phyloP scores from a whole-genome alignment of 1,140 invertebrate species.

The Tribolium madens region DNA sequence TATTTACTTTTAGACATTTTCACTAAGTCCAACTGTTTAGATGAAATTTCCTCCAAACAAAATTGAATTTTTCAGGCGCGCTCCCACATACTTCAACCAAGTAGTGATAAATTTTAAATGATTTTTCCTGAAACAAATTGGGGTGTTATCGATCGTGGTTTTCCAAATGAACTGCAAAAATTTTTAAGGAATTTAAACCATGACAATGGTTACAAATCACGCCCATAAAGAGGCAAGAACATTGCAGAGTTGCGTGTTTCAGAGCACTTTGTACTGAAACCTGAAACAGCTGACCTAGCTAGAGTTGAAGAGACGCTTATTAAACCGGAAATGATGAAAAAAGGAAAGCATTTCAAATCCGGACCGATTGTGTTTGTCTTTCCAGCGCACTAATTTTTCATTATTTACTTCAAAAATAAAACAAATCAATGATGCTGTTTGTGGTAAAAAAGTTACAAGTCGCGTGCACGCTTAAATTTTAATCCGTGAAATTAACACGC shows the following conservation, averaged over 20 bases:
- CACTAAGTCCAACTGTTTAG: background rate
- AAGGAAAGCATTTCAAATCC: background rate
- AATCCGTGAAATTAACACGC: background rate
- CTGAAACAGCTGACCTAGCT: conserved; percentile 11
- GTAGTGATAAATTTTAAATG: too few species aligned
- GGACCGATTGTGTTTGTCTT: too few species aligned
- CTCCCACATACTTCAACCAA: too few species aligned
- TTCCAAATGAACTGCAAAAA: background rate
- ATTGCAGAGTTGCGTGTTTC: conserved; percentile 2
- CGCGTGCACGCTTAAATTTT: background rate
- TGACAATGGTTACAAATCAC: conserved; percentile 1
- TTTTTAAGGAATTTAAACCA: background rate
- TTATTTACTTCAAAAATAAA: background rate
- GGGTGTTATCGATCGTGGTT: background rate
- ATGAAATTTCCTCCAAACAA: too few species aligned
- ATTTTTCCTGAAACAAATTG: too few species aligned
- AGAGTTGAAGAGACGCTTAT: background rate
- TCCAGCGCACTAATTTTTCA: too few species aligned
- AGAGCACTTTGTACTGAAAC: conserved; percentile 1
- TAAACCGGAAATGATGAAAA: background rate
- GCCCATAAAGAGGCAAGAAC: background rate
- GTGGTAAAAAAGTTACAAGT: background rate
- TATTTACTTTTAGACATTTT: too few species aligned
- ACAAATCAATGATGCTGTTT: too few species aligned
- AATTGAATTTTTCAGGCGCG: too few species aligned